phyloP scores from a whole-genome alignment of 2,113 vertebrate species.

The Sardina pilchardus region DNA sequence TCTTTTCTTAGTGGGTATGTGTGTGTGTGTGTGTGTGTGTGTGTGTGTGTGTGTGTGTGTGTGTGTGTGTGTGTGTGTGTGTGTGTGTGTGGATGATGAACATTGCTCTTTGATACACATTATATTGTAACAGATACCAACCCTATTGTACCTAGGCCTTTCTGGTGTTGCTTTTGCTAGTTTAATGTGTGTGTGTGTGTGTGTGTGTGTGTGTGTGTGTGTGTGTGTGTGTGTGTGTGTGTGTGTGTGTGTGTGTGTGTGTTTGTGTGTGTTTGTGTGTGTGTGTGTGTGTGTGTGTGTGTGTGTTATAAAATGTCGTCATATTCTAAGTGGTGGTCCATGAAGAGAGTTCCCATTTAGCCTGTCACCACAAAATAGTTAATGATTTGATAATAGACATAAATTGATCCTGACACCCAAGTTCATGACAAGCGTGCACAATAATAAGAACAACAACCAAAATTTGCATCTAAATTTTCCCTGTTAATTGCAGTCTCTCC shows the following conservation, averaged over 20 bases:
- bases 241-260: constrained; percentile 22
- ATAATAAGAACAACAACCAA: constrained; percentile 3
- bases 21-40: too few species aligned
- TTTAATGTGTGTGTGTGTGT: constrained; percentile 7
- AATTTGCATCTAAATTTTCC: constrained; percentile 20
- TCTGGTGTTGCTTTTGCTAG: not conserved
- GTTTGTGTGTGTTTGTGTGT: constrained; percentile 1
- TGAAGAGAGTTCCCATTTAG: constrained; percentile 13
- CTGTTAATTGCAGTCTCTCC: constrained; percentile 9
- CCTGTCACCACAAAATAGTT: not conserved
- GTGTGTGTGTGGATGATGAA: not conserved
- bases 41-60: too few species aligned
- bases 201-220: constrained; percentile 22
- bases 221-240: constrained; percentile 12
- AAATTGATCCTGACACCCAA: constrained; percentile 12
- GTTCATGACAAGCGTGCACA: constrained; percentile 1
- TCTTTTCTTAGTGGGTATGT: not conserved
- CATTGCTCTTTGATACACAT: not conserved
- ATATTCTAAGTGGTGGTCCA: not conserved
- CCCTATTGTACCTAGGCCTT: not conserved
- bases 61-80: too few species aligned
- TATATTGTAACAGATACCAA: not conserved
- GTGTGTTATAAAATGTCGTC: not conserved
- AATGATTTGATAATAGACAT: constrained; percentile 14
- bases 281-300: not conserved